Conservation (phyloP, 2,888 invertebrate genomes). For the Steinernema scapterisci region DNA sequence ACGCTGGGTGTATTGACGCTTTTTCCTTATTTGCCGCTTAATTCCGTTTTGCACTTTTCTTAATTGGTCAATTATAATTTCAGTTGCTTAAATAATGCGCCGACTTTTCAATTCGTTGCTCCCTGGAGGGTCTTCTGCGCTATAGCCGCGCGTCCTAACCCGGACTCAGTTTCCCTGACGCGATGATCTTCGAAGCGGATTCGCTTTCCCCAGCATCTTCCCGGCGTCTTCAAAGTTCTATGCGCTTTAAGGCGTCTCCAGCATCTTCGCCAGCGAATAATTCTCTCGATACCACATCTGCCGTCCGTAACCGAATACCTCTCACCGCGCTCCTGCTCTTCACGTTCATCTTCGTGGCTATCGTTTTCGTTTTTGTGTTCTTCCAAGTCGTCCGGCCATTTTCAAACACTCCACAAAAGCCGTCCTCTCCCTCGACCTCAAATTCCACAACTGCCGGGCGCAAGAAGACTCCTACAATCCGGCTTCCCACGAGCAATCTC, state of each 20-base stretch:
- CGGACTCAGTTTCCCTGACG: neutral
- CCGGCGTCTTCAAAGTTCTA: neutral
- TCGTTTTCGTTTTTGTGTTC: neutral
- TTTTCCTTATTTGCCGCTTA: neutral
- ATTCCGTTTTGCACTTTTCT: neutral
- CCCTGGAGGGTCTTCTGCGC: neutral
- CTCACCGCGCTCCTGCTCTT: neutral
- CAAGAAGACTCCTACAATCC: constrained; percentile 1
- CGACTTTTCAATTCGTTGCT: neutral
- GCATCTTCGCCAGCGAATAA: neutral
- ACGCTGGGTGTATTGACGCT: too few species aligned
- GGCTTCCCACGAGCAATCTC: neutral
- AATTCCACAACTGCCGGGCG: neutral
- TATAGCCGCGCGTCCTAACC: neutral
- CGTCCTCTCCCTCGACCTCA: neutral
- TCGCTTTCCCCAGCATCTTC: neutral
- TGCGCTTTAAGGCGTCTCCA: neutral
- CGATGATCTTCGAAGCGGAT: constrained; percentile 5
- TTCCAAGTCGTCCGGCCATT: neutral
- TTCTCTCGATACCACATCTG: neutral
- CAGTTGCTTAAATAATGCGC: constrained; percentile 24
- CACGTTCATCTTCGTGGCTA: neutral
- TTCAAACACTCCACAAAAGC: neutral
- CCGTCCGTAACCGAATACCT: neutral
- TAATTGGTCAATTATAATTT: constrained; percentile 2